Evolutionary conservation across 2,797 vertebrate genomes (phyloP), one percentile per base, ranked within the genome.

Genomic region (Paedocypris micromegethes): DNA sequence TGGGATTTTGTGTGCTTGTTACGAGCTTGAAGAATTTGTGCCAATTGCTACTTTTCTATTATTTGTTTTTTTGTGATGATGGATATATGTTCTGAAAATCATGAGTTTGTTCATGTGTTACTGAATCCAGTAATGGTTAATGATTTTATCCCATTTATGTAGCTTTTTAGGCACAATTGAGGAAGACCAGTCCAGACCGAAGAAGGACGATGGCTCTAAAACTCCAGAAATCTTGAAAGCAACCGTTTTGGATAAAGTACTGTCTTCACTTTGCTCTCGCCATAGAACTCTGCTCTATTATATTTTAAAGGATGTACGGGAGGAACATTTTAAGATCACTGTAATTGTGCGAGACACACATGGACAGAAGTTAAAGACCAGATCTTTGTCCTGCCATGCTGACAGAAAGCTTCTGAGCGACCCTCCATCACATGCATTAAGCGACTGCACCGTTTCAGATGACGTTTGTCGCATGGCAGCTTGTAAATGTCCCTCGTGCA

Each of bases 221-320:
- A 89, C 88, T 87, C 82, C 83, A 78, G 87, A 88, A 85, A 83
- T 83, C 72, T 43, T 61, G 85, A 84, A 75, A 89, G 86, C 84
- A 82, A 88, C 85, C 78, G 80, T 88, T 80, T 87, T 98, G 91
- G 90, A 85, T 83, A 90, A 86, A 80, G 90, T 97, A 86, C 88
- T 98, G 79, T 84, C 86, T 79, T 90, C 90, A 59, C 88, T 95
- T 80, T 99, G 97, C 85, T 88, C 84, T 68, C 89, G 90, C 83
- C 97, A 99, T 85, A 86, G 85, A 82, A 90, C 90, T 76, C 90
- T 97, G 85, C 88, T 95, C 79, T 87, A 90, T 85, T 85, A 89
- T 83, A 92, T 98, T 85, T 87, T 99, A 81, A 94, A 91, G 87
- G 89, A 91, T 83, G 86, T 93, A 77, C 85, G 23, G 23, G 23